phyloP scores from a whole-genome alignment of 1,140 invertebrate species.

The Apocrypta bakeri region DNA sequence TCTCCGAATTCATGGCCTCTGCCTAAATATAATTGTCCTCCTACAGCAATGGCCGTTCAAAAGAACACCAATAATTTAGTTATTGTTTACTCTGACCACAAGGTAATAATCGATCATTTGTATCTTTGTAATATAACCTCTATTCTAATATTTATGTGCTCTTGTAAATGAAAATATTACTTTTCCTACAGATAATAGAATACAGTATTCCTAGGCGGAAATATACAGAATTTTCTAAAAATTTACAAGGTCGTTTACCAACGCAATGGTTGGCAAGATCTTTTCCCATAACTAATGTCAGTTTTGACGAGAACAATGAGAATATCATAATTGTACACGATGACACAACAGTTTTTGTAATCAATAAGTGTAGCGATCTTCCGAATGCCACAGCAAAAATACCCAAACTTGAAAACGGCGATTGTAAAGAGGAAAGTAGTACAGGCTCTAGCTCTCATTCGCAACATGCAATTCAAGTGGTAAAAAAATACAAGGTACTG shows the following conservation, averaged over 20 bases:
- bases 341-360: constrained; percentile 77
- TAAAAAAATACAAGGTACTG: constrained; percentile 74
- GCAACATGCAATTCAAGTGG: constrained; percentile 67
- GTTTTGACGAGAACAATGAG: constrained; percentile 76
- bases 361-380: constrained; percentile 76
- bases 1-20: constrained; percentile 75
- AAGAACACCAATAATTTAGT: constrained; percentile 75
- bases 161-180: not conserved
- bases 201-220: constrained; percentile 77
- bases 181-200: constrained; percentile 78
- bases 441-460: constrained; percentile 61
- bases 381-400: constrained; percentile 67
- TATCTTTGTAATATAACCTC: constrained; percentile 4
- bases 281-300: constrained; percentile 76
- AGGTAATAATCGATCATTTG: constrained; percentile 70
- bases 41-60: constrained; percentile 81
- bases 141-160: not conserved
- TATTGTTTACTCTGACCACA: constrained; percentile 83
- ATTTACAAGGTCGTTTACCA: constrained; percentile 71
- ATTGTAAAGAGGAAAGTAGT: constrained; percentile 66
- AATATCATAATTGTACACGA: constrained; percentile 80
- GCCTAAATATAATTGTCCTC: constrained; percentile 79
- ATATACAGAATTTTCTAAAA: constrained; percentile 77
- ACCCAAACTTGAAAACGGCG: constrained; percentile 65
- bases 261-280: constrained; percentile 71